These are phyloP conservation scores for Antheraea yamamai DNA, from an alignment of 2,888 invertebrate genomes.

Conservation along the genomic window DNA sequence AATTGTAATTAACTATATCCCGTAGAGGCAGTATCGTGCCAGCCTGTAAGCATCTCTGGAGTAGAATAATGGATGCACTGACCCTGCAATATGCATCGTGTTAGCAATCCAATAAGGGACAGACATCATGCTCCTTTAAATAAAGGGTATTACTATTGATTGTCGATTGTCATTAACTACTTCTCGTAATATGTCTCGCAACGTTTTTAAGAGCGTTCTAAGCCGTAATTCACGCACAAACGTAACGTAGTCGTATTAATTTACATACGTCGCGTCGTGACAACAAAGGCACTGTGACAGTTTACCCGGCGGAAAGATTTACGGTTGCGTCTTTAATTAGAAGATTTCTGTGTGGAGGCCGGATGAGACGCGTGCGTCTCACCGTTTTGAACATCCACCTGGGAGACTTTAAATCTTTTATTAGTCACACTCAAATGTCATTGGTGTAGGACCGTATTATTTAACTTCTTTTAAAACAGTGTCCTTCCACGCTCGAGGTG, in stretches of 20 bases:
- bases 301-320: slow-evolving; percentile 1
- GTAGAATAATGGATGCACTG: too few relatives aligned
- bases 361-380: neutral
- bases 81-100: too few relatives aligned
- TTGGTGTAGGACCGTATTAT: neutral
- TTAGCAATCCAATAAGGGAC: too few relatives aligned
- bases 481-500: neutral
- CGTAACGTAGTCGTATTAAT: neutral
- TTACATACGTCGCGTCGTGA: slow-evolving; percentile 1
- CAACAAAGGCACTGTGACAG: slow-evolving; percentile 8
- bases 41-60: too few relatives aligned
- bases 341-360: slow-evolving; percentile 1
- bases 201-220: too few relatives aligned
- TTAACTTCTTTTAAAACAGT: neutral
- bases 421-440: neutral
- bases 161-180: too few relatives aligned
- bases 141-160: too few relatives aligned
- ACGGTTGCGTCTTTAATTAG: slow-evolving; percentile 6
- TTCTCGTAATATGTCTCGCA: too few relatives aligned
- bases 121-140: too few relatives aligned
- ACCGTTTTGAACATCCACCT: slow-evolving; percentile 3
- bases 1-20: too few relatives aligned
- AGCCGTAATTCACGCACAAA: neutral
- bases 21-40: too few relatives aligned
- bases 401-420: slow-evolving; percentile 4